Evolutionary conservation across 2,888 invertebrate species (phyloP).

Genomic region (Calephelis perditalis): DNA sequence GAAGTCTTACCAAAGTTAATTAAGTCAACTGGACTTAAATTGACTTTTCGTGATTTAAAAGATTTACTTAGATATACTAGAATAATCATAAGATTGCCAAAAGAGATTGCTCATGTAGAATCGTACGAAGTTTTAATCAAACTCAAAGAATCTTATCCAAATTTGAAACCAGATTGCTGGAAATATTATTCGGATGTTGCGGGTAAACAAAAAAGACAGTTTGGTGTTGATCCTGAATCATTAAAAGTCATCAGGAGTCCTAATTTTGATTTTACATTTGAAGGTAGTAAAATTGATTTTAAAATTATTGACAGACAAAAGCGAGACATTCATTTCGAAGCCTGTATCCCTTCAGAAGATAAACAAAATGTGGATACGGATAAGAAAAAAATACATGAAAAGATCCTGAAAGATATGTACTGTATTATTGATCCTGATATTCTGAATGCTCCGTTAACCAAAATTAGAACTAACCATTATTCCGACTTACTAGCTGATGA

Average conservation of each 20-base stretch:
- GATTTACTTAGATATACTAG: slow-evolving; percentile 59
- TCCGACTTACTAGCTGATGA: slow-evolving; percentile 60
- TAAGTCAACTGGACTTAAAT: slow-evolving; percentile 56
- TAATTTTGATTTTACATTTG: slow-evolving; percentile 51
- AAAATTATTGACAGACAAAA: slow-evolving; percentile 63
- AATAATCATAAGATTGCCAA: slow-evolving; percentile 55
- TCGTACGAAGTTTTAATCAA: slow-evolving; percentile 50
- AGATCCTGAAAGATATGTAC: slow-evolving; percentile 50
- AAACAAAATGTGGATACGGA: slow-evolving; percentile 36
- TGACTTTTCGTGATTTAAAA: slow-evolving; percentile 55
- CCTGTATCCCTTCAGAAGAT: slow-evolving; percentile 32
- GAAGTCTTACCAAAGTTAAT: slow-evolving; percentile 60
- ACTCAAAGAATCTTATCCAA: slow-evolving; percentile 48
- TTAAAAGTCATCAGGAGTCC: slow-evolving; percentile 55
- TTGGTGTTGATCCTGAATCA: slow-evolving; percentile 64
- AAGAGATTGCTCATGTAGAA: slow-evolving; percentile 55
- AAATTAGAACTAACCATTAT: slow-evolving; percentile 58
- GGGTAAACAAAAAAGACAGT: slow-evolving; percentile 66
- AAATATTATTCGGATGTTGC: slow-evolving; percentile 65
- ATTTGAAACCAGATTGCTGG: slow-evolving; percentile 61
- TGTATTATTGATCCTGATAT: slow-evolving; percentile 48
- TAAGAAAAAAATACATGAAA: slow-evolving; percentile 39
- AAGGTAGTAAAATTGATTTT: slow-evolving; percentile 50
- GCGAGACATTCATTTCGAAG: slow-evolving; percentile 51
- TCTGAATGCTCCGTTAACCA: slow-evolving; percentile 47